phyloP scores from a whole-genome alignment of 2,888 invertebrate species.

The Standfussiana lucernea region DNA sequence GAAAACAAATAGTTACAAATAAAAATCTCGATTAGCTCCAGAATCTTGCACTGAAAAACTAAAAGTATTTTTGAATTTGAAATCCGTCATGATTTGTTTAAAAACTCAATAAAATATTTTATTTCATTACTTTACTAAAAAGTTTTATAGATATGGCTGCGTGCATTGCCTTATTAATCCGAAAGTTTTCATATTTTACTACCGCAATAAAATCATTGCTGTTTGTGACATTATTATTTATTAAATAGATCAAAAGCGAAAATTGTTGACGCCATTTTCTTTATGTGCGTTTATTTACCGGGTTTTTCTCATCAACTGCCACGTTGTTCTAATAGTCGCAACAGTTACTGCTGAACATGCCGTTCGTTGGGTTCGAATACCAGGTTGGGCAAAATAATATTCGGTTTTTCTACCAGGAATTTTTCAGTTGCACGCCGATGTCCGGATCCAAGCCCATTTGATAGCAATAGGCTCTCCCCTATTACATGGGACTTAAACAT shows the following conservation, averaged over 20 bases:
- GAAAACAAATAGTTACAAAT: neutral
- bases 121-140: neutral
- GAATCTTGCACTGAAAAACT: neutral
- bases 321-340: neutral
- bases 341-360: no score
- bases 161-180: neutral
- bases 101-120: neutral
- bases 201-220: neutral
- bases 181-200: conserved; percentile 12
- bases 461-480: neutral
- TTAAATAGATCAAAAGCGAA: neutral
- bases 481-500: neutral
- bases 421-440: neutral
- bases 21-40: neutral
- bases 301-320: neutral
- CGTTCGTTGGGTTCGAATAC: neutral
- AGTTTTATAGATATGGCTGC: neutral
- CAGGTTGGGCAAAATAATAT: neutral
- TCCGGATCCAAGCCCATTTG: neutral
- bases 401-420: neutral
- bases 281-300: neutral
- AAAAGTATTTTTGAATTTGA: neutral
- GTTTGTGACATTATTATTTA: neutral
- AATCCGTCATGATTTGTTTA: neutral
- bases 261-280: neutral